Conservation (phyloP, 2,888 invertebrate genomes). For the Megamerina dolium region DNA sequence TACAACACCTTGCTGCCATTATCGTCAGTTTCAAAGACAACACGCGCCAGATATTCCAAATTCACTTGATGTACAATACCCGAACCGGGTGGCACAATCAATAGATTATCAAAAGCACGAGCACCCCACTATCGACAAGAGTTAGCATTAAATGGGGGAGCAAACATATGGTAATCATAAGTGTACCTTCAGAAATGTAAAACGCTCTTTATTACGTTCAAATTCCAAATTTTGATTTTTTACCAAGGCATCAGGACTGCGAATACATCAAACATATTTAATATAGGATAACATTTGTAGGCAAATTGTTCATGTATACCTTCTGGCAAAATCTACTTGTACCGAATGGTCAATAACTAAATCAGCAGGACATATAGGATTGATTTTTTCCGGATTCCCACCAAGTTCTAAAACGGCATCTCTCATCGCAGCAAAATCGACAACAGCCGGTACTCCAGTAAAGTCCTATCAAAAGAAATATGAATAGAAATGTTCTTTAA, state of each 20-base stretch:
- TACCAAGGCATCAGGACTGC: constrained; percentile 75
- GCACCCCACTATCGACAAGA: constrained; percentile 79
- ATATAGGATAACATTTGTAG: background rate
- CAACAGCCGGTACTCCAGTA: constrained; percentile 97
- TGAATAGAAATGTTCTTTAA: background rate
- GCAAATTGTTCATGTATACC: constrained; percentile 46
- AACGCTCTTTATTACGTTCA: constrained; percentile 90
- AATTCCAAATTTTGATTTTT: constrained; percentile 95
- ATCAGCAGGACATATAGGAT: constrained; percentile 96
- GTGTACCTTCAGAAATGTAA: constrained; percentile 90
- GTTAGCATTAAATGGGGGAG: constrained; percentile 3
- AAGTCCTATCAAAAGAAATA: constrained; percentile 59
- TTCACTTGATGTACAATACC: constrained; percentile 99
- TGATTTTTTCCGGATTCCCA: constrained; percentile 88
- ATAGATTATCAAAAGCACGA: constrained; percentile 88
- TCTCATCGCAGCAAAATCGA: constrained; percentile 98
- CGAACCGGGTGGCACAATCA: constrained; percentile 96
- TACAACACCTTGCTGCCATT: constrained; percentile 56
- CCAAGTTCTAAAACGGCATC: constrained; percentile 84
- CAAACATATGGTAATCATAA: background rate
- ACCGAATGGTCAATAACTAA: constrained; percentile 98
- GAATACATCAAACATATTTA: constrained; percentile 28
- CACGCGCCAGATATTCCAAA: constrained; percentile 85
- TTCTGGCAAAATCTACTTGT: constrained; percentile 86
- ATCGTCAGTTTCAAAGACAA: constrained; percentile 69